Evolutionary conservation across 2,797 vertebrate species (phyloP).

Genomic region (Eulemur rubriventer): DNA sequence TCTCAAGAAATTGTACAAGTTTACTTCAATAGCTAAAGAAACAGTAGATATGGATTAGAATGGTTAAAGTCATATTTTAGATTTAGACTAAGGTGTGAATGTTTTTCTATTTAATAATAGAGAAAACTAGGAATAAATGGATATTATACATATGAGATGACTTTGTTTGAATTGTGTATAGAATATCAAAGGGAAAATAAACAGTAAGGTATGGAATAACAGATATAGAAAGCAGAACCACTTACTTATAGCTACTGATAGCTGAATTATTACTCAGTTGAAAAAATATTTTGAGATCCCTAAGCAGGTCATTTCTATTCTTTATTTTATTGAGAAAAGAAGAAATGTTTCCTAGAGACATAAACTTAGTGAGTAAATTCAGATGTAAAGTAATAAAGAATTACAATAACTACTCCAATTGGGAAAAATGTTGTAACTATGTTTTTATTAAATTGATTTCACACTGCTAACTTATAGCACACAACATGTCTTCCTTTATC

Average conservation of each 20-base stretch:
- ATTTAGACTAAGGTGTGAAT: not conserved
- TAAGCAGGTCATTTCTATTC: not conserved
- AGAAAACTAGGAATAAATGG: not conserved
- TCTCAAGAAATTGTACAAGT: not conserved
- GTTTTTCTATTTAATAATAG: not conserved
- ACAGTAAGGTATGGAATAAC: not conserved
- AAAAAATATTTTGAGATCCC: not conserved
- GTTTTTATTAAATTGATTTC: not conserved
- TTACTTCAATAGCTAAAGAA: not conserved
- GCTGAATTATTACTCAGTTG: not conserved
- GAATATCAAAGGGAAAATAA: not conserved
- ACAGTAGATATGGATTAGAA: not conserved
- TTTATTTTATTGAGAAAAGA: not conserved
- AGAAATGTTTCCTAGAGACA: not conserved
- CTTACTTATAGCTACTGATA: not conserved
- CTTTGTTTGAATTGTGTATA: not conserved
- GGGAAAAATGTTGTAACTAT: not conserved
- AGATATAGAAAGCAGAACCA: not conserved
- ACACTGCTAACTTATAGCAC: not conserved
- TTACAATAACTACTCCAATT: not conserved
- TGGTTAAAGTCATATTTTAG: not conserved
- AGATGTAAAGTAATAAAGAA: not conserved
- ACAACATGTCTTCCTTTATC: not conserved
- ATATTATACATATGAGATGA: not conserved
- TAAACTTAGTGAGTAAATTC: not conserved